phyloP scores from a whole-genome alignment of 2,797 vertebrate genomes.

The Calcarius lapponicus region DNA sequence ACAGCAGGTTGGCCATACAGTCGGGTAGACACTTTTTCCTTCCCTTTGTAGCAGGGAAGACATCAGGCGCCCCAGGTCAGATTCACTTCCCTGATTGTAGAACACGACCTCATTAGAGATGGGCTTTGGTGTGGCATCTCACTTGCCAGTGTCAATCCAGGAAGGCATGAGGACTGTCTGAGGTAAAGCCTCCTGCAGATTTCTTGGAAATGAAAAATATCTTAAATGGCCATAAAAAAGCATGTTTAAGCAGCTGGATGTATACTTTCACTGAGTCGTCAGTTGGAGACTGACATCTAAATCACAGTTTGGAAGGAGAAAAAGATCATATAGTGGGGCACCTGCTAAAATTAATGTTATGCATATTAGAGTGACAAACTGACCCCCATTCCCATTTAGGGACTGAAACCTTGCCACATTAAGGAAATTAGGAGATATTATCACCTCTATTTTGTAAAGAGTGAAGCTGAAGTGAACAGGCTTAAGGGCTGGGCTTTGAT shows the following conservation, averaged over 20 bases:
- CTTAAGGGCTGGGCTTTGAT: not conserved
- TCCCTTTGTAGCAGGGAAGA: not conserved
- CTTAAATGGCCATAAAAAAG: not conserved
- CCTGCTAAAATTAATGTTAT: not conserved
- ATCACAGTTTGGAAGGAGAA: not conserved
- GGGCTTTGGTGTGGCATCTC: not conserved
- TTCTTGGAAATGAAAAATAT: not conserved
- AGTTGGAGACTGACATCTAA: not conserved
- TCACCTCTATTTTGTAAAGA: not conserved
- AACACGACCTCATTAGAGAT: not conserved
- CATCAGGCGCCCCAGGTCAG: not conserved
- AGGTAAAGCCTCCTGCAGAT: not conserved
- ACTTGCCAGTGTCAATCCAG: not conserved
- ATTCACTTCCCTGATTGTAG: not conserved
- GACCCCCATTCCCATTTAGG: not conserved
- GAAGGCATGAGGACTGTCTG: not conserved
- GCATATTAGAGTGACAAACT: not conserved
- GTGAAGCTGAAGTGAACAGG: not conserved
- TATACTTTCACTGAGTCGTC: not conserved
- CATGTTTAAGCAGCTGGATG: not conserved
- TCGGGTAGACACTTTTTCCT: not conserved
- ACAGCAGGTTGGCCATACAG: not conserved
- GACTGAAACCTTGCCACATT: not conserved
- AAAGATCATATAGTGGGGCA: not conserved
- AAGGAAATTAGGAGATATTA: not conserved